Evolutionary conservation across 2,888 invertebrate genomes (phyloP), one percentile per base, ranked within the genome.

Genomic region (Polyploca ridens): DNA sequence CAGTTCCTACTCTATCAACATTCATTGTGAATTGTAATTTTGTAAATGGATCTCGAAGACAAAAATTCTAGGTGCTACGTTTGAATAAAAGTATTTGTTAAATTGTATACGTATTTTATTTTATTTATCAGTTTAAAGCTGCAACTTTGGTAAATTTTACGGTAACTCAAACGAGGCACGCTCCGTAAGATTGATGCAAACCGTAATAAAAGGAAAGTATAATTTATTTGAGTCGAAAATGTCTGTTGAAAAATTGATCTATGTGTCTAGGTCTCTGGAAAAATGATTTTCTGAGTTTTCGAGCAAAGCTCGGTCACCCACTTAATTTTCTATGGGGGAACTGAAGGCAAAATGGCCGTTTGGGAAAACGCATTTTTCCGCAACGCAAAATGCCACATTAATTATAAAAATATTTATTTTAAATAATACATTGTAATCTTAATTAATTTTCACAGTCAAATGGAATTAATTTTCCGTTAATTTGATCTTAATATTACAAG

Each of bases 41-140:
- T 83, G 78, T 84, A 81, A 85, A 86, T 79, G 81, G 86, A 90
- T 90, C 85, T 88, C 87, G 82, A 84, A 84, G 83, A 88, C 85
- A 90, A 14, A 88, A 85, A 86, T 87, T 87, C 85, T 91, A 91
- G 91, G 91, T 92, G 91, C 91, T 92, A 91, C 81, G 85, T 85
- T 85, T 85, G 72, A 86, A 89, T 83, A 89, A 90, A 90, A 90
- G 75, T 79, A 84, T 83, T 87, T 86, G 81, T 86, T 85, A 85
- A 41, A 86, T 79, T 72, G 69, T 62, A 71, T 38, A 35, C 10
- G 61, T 59, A 69, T 72, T 69, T 68, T 70, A 66, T 69, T 69
- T 61, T 62, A 58, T 41, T 41, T 41, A 6, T 13, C 3, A 10
- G 27, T 27, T 27, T 1, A 27, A 27, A 27, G 27, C 27, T 27